A percentile compares a stretch with the other conserved stretches of the same genome.
phyloP scores from a whole-genome alignment of 2,113 vertebrate genomes.

The Petroica traversi region DNA sequence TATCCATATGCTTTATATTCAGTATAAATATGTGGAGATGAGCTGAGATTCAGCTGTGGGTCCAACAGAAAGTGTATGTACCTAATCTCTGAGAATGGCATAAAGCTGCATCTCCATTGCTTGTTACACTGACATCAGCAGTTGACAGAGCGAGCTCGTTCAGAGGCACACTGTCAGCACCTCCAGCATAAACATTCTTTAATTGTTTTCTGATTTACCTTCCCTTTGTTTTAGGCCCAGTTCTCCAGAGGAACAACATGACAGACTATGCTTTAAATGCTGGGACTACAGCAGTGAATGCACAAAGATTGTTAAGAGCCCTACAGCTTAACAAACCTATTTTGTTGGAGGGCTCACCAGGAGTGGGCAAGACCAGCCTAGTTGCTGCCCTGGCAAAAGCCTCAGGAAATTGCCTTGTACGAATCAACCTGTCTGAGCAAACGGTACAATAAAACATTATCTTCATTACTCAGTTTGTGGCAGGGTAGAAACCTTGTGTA shows the following conservation, averaged over 20 bases:
- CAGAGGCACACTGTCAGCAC: not conserved
- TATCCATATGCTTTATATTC: not conserved
- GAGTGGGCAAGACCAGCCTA: conserved; percentile 96
- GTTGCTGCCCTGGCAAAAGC: conserved; percentile 92
- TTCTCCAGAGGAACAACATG: conserved; percentile 70
- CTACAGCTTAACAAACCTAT: conserved; percentile 90
- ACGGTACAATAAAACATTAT: conserved; percentile 75
- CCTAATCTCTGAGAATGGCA: not conserved
- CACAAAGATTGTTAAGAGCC: conserved; percentile 88
- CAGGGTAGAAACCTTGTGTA: not conserved
- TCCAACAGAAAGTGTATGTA: not conserved
- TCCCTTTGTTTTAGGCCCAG: conserved; percentile 72
- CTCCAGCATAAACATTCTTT: not conserved
- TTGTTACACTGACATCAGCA: not conserved
- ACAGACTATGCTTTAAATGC: conserved; percentile 88
- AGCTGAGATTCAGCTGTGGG: not conserved
- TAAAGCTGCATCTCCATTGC: not conserved
- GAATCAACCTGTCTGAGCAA: conserved; percentile 97
- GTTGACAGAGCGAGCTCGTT: not conserved
- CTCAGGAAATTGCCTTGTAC: conserved; percentile 89
- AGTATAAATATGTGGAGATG: accelerated
- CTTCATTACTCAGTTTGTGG: not conserved
- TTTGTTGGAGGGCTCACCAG: conserved; percentile 94
- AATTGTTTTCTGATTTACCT: not conserved
- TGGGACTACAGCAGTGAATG: conserved; percentile 92